Base-by-base conservation (phyloP, 2,113 vertebrate species). In the Alethe castanea region DNA sequence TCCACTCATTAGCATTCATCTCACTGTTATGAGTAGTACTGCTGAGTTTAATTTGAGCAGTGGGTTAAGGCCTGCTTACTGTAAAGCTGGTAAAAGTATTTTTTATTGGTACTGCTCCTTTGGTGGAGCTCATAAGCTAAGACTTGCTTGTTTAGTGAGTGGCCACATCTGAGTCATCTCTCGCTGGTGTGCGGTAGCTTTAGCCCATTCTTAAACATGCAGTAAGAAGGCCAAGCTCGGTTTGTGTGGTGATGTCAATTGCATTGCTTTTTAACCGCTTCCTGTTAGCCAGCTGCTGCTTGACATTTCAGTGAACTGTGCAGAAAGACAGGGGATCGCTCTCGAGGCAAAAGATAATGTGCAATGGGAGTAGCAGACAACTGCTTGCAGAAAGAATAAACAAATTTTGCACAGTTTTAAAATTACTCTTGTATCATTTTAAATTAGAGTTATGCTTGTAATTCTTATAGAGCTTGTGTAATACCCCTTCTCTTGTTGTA, bases 291-390 rank as follows among this genome's bases (percentile, higher is more conserved):
- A 95, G 96, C 94, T 97, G 95, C 94, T 92, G 81, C 50, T 62
- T 97, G 96, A 97, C 97, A 97, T 95, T 94, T 88, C 62, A 1
- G 69, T 97, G 93, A 97, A 97, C 96, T 96, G 19, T 42, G 57
- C 91, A 86, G 59, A 88, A 61, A 90, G 88, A 92, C 35, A 69
- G 60, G 57, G 72, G 31, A 88, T 92, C 6, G 7, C 94, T 93
- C 87, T 96, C 67, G 14, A 86, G 90, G 95, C 95, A 92, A 69
- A 92, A 88, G 92, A 95, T 78, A 94, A 84, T 47, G n/a, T 66
- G 26, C 71, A 60, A 9, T 19, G 33, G 44, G 65, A 94, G 72
- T 5, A 84, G 62, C 61, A 80, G 93, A n/a, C 80, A 83, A 3
- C 79, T 59, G 6, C 59, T 88, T 90, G 52, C 65, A 56, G 78